Evolutionary conservation across 2,888 invertebrate species (phyloP), one percentile per base, ranked within the genome.

Genomic region (Hydrotaea diabolus): DNA sequence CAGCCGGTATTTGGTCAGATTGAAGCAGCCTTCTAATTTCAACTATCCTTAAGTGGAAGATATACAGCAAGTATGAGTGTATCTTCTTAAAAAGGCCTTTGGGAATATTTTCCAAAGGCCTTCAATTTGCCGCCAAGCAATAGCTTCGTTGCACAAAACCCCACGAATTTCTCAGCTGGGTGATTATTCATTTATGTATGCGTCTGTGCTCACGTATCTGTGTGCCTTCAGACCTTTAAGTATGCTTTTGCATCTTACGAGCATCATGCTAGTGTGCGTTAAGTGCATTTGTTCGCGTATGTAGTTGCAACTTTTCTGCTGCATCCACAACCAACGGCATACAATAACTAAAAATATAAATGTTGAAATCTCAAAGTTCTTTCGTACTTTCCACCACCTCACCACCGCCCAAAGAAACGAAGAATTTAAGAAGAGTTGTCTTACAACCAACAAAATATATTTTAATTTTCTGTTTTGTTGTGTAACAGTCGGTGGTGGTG

Each of bases 331-430:
- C n/a, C n/a, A 62, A n/a, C 9, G n/a, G n/a, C 31, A 7, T 31
- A 62, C 62, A 62, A 62, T 62, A 23, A 26, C 31, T 31, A 62
- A 62, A 59, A 26, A 31, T 36, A 62, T 62, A 62, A 62, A 62
- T 31, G 31, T 62, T 62, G 62, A 13, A 31, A 62, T 31, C 31
- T 31, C 59, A 23, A 59, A 59, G 59, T 59, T 59, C 59, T 26
- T 23, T 15, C 23, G 26, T 59, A n/a, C 62, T 31, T 62, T 3
- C n/a, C 31, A 23, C 9, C n/a, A 4, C 0, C 17, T 23, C 26
- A 53, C 17, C 53, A 11, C 9, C 31, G 0, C 31, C 31, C 31
- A 21, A 57, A 57, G 13, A 59, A 66, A 66, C 11, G n/a, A 19
- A 66, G 9, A 26, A 3, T 64, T 64, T 36, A 11, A 19, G 55